phyloP scores from a whole-genome alignment of 2,797 vertebrate genomes.

The Stomatorhinus walkeri region DNA sequence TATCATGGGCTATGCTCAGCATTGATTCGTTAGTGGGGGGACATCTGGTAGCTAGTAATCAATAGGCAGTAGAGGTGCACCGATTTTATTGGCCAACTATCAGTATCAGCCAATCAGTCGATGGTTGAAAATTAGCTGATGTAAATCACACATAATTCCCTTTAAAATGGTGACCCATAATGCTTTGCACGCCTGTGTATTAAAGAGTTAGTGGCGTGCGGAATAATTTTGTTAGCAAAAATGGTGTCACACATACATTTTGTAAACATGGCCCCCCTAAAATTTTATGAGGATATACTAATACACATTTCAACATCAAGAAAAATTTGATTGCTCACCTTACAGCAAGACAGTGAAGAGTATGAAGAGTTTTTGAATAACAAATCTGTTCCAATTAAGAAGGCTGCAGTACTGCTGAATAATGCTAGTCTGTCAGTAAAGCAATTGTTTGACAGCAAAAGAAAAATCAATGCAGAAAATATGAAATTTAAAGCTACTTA shows the following conservation, averaged over 20 bases:
- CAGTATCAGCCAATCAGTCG: neutral
- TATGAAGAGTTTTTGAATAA: neutral
- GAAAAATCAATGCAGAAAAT: neutral
- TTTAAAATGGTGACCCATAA: neutral
- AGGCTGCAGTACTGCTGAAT: neutral
- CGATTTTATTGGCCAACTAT: neutral
- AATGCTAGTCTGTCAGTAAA: neutral
- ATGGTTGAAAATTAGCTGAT: neutral
- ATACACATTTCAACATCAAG: neutral
- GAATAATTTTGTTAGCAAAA: neutral
- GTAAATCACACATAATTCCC: neutral
- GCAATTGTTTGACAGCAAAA: neutral
- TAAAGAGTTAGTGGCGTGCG: neutral
- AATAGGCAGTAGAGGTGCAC: neutral
- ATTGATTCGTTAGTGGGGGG: neutral
- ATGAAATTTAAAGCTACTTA: neutral
- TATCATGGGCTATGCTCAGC: neutral
- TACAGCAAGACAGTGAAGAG: neutral
- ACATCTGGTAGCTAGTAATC: neutral
- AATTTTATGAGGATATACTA: neutral
- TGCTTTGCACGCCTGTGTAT: neutral
- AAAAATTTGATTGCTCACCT: neutral
- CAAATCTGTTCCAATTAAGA: neutral
- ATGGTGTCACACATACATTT: neutral
- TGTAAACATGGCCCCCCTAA: neutral